Percentiles rank a stretch among this genome's conserved stretches.
These are phyloP conservation scores for Glaucidium brasilianum DNA, from an alignment of 2,113 vertebrate genomes.

Conservation along the genomic window DNA sequence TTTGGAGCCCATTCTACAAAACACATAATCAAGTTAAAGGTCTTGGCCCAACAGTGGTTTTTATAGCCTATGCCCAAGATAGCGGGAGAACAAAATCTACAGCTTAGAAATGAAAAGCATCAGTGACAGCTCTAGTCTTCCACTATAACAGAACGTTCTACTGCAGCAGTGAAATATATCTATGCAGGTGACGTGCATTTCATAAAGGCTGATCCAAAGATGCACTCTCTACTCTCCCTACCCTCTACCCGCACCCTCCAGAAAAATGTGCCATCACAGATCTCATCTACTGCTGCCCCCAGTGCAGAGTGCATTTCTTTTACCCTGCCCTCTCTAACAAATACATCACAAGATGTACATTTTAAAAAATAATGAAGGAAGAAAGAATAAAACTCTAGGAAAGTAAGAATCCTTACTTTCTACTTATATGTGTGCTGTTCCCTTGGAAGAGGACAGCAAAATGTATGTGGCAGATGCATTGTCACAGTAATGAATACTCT, in stretches of 20 bases:
- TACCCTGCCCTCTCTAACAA: neutral
- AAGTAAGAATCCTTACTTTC: neutral
- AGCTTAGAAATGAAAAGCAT: neutral
- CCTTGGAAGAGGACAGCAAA: neutral
- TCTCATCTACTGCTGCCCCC: neutral
- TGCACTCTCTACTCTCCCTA: neutral
- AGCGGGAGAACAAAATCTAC: neutral
- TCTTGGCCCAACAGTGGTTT: neutral
- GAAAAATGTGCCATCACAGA: neutral
- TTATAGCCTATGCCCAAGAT: neutral
- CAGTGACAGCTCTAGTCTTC: neutral
- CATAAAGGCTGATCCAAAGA: neutral
- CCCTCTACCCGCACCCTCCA: neutral
- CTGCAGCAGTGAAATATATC: neutral
- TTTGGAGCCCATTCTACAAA: neutral
- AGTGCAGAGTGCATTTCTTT: neutral
- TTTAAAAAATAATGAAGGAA: neutral
- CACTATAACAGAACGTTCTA: neutral
- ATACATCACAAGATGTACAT: neutral
- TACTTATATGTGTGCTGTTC: neutral
- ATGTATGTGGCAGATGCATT: neutral
- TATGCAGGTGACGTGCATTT: neutral
- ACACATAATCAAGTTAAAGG: neutral
- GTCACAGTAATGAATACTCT: neutral
- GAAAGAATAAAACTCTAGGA: neutral